These are phyloP conservation scores for Onychostruthus taczanowskii DNA, from an alignment of 2,113 vertebrate species.

Conservation along the genomic window DNA sequence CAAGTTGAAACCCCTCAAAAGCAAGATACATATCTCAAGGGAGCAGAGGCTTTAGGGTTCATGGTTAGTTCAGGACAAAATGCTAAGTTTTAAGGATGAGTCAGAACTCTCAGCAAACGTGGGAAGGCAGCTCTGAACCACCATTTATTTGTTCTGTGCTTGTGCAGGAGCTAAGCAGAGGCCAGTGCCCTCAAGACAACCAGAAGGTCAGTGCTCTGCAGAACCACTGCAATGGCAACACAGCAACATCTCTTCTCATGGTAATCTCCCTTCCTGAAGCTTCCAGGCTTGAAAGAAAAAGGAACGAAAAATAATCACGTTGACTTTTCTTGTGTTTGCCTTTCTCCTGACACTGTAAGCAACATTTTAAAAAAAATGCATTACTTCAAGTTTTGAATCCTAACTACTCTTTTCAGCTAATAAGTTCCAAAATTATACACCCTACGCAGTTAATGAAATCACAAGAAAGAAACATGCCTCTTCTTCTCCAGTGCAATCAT, in stretches of 20 bases:
- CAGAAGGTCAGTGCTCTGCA: background rate
- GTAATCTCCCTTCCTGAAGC: background rate
- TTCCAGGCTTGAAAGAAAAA: background rate
- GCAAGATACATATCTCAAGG: background rate
- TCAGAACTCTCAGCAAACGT: background rate
- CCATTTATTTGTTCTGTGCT: fast-evolving
- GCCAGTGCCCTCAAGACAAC: background rate
- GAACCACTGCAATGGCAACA: background rate
- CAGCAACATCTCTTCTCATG: background rate
- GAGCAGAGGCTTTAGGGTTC: background rate
- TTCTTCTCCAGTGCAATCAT: background rate
- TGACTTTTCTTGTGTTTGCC: background rate
- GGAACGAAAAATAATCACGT: background rate
- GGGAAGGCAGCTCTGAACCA: background rate
- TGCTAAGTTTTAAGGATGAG: background rate
- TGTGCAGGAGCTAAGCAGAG: background rate
- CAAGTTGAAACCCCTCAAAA: background rate
- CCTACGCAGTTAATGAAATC: background rate
- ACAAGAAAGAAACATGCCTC: background rate
- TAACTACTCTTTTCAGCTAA: background rate
- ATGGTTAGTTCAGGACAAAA: background rate
- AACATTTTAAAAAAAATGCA: background rate
- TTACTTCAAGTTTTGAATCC: background rate
- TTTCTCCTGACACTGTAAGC: background rate
- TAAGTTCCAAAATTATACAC: background rate